Conservation (phyloP, 2,888 invertebrate genomes). For the Folsomia manolachei region DNA sequence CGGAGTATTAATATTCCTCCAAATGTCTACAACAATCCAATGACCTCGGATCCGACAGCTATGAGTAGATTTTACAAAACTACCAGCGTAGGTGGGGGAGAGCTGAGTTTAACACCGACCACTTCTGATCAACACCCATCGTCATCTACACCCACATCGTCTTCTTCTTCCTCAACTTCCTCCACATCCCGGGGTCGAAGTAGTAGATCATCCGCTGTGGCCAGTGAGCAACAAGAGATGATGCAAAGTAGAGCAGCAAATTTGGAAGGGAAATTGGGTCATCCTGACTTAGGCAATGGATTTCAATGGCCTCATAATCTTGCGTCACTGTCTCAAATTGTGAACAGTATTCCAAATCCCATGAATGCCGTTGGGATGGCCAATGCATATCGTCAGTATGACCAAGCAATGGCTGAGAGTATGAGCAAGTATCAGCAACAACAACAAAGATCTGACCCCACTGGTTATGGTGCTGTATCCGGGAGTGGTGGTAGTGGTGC, state of each 20-base stretch:
- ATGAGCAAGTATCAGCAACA: constrained; percentile 45
- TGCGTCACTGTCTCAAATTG: constrained; percentile 49
- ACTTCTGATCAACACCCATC: background rate
- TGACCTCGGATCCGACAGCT: constrained; percentile 31
- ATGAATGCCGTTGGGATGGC: constrained; percentile 35
- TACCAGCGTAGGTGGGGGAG: constrained; percentile 23
- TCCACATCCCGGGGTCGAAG: constrained; percentile 33
- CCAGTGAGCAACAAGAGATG: constrained; percentile 20
- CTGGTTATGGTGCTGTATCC: constrained; percentile 21
- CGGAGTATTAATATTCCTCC: constrained; percentile 48
- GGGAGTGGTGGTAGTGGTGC: constrained; percentile 18
- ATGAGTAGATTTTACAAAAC: constrained; percentile 41
- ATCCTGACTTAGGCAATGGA: constrained; percentile 40
- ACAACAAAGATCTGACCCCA: constrained; percentile 37
- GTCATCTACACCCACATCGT: constrained; percentile 10
- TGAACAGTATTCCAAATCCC: constrained; percentile 49
- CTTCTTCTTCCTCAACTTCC: constrained; percentile 22
- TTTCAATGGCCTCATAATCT: constrained; percentile 48
- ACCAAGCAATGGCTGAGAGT: constrained; percentile 37
- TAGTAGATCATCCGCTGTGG: constrained; percentile 30
- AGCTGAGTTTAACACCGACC: constrained; percentile 21
- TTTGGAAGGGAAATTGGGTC: constrained; percentile 41
- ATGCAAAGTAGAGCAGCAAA: constrained; percentile 22
- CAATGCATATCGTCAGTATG: constrained; percentile 44
- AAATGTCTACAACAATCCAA: constrained; percentile 44